phyloP scores from a whole-genome alignment of 2,113 vertebrate genomes.

The Myrmecobius fasciatus region DNA sequence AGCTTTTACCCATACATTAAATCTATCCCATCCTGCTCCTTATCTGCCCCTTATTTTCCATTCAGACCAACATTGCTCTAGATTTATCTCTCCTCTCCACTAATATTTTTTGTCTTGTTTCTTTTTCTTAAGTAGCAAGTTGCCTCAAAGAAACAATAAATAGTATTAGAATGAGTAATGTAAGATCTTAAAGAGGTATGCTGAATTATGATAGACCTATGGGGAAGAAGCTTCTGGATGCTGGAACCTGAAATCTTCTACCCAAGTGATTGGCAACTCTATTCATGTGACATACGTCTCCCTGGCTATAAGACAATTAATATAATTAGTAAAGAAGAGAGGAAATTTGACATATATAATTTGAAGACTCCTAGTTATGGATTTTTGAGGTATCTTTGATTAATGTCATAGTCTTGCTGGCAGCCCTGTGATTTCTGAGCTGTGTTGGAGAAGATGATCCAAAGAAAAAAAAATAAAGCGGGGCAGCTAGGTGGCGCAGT shows the following conservation, averaged over 20 bases:
- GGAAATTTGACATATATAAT: neutral
- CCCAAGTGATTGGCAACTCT: neutral
- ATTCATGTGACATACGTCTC: neutral
- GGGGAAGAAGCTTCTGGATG: neutral
- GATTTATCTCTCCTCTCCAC: neutral
- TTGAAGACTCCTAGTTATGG: neutral
- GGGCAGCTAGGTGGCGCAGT: too few relatives aligned
- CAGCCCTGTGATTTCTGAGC: neutral
- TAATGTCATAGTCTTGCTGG: neutral
- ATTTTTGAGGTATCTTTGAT: neutral
- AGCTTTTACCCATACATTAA: neutral
- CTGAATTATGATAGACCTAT: neutral
- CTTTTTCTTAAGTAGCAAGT: slow-evolving; percentile 12
- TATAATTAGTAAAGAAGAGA: neutral
- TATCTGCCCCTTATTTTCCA: neutral
- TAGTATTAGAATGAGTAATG: neutral
- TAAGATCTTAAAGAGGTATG: neutral
- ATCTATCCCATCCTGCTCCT: neutral
- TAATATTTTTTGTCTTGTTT: neutral
- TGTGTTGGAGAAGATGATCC: neutral
- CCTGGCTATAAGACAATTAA: neutral
- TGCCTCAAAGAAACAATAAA: neutral
- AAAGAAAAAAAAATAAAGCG: too few relatives aligned
- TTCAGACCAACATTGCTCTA: neutral
- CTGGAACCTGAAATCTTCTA: neutral